These are phyloP conservation scores for Siderastrea siderea DNA, from an alignment of 92 coral and sea anemone genomes.

Conservation along the genomic window DNA sequence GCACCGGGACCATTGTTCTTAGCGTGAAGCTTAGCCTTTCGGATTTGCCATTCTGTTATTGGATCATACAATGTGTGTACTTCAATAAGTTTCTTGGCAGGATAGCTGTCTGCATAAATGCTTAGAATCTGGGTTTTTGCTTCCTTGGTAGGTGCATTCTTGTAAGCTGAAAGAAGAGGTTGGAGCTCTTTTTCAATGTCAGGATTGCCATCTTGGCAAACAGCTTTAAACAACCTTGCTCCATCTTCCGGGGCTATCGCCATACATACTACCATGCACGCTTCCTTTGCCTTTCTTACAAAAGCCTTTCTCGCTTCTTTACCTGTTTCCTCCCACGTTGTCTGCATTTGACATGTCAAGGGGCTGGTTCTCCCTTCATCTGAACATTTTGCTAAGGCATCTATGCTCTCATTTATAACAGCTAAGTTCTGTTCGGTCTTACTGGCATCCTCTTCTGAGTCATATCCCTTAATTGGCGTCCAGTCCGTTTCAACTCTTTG, in stretches of 20 bases:
- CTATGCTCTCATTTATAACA: conserved; percentile 30
- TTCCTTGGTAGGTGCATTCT: conserved; percentile 44
- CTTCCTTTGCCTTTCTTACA: conserved; percentile 60
- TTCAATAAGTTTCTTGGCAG: conserved; percentile 58
- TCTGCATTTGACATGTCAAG: conserved; percentile 25
- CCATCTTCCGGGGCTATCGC: conserved; percentile 50
- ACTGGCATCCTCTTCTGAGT: conserved; percentile 19
- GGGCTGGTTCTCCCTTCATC: conserved; percentile 53
- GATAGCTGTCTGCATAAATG: conserved; percentile 57
- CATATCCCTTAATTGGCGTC: conserved; percentile 28
- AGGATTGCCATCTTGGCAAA: conserved; percentile 19
- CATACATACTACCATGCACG: conserved; percentile 53
- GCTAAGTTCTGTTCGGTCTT: not conserved
- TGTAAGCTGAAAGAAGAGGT: conserved; percentile 51
- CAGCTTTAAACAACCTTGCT: conserved; percentile 29
- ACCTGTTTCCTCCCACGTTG: conserved; percentile 23
- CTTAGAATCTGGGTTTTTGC: conserved; percentile 61
- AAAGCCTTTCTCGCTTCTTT: conserved; percentile 20
- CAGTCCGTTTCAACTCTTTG: conserved; percentile 34
- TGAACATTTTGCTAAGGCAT: conserved; percentile 29
- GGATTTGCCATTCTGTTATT: conserved; percentile 67
- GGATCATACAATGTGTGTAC: conserved; percentile 53
- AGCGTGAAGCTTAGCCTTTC: conserved; percentile 70
- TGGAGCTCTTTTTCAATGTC: conserved; percentile 35
- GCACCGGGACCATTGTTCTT: conserved; percentile 40